These are phyloP conservation scores for Zootoca vivipara DNA, from an alignment of 2,113 vertebrate genomes.

Conservation along the genomic window DNA sequence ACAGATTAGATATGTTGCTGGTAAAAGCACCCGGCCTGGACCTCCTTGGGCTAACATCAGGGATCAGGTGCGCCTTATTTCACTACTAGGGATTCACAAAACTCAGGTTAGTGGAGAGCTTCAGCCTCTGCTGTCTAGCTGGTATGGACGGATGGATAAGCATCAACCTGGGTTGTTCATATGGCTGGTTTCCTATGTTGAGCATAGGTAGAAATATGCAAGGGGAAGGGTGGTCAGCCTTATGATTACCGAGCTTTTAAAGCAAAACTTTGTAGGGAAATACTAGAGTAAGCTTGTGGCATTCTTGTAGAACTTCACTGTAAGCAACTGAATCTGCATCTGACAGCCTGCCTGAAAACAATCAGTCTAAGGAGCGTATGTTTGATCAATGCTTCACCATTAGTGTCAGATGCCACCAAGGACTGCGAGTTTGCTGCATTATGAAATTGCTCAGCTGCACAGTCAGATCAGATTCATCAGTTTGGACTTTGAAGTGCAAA, in stretches of 20 bases:
- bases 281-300: not conserved
- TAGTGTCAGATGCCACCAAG: not conserved
- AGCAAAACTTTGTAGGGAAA: not conserved
- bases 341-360: not conserved
- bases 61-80: not conserved
- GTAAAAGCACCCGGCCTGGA: not conserved
- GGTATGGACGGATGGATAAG: too few species aligned
- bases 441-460: not conserved
- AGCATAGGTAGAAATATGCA: not conserved
- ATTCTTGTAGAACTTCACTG: not conserved
- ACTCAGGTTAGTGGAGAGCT: not conserved
- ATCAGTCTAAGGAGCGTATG: not conserved
- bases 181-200: not conserved
- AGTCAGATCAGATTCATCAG: not conserved
- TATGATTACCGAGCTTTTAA: not conserved
- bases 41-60: not conserved
- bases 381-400: conserved; percentile 1
- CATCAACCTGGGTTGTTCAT: not conserved
- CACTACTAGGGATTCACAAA: not conserved
- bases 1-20: not conserved
- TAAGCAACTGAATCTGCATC: not conserved
- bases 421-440: not conserved
- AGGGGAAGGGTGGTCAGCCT: not conserved
- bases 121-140: not conserved
- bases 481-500: not conserved